phyloP scores from a whole-genome alignment of 2,888 invertebrate genomes.

The Furcula furcula region DNA sequence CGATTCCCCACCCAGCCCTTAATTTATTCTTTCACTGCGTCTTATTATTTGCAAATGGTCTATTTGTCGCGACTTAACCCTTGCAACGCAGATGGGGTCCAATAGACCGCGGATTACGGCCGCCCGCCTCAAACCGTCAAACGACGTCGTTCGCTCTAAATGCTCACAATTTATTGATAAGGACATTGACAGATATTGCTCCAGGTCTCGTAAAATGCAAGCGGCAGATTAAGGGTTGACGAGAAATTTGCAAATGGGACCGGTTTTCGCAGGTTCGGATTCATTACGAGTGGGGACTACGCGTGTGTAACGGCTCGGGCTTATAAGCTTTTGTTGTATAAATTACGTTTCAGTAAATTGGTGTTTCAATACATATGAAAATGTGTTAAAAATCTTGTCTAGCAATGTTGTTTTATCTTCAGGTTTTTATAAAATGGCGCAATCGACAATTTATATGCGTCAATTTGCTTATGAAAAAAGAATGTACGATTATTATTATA shows the following conservation, averaged over 20 bases:
- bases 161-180: constrained; percentile 78
- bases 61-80: constrained; percentile 81
- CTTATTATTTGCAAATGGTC: constrained; percentile 82
- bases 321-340: constrained; percentile 53
- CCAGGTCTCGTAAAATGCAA: constrained; percentile 76
- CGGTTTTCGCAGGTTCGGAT: constrained; percentile 56
- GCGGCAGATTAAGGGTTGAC: constrained; percentile 74
- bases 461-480: too few relatives aligned
- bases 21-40: constrained; percentile 81
- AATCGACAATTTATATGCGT: too few relatives aligned
- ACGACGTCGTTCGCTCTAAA: constrained; percentile 75
- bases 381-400: too few relatives aligned
- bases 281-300: constrained; percentile 57
- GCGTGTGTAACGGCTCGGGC: constrained; percentile 46
- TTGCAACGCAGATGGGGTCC: constrained; percentile 76
- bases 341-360: constrained; percentile 41
- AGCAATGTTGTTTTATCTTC: too few relatives aligned
- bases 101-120: constrained; percentile 69
- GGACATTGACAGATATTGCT: constrained; percentile 80
- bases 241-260: constrained; percentile 75
- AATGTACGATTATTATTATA: too few relatives aligned
- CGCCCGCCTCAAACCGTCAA: constrained; percentile 72
- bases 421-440: too few relatives aligned
- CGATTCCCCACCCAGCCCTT: constrained; percentile 44
- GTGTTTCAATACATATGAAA: too few relatives aligned